phyloP scores from a whole-genome alignment of 2,113 vertebrate species.

The Eptesicus fuscus region DNA sequence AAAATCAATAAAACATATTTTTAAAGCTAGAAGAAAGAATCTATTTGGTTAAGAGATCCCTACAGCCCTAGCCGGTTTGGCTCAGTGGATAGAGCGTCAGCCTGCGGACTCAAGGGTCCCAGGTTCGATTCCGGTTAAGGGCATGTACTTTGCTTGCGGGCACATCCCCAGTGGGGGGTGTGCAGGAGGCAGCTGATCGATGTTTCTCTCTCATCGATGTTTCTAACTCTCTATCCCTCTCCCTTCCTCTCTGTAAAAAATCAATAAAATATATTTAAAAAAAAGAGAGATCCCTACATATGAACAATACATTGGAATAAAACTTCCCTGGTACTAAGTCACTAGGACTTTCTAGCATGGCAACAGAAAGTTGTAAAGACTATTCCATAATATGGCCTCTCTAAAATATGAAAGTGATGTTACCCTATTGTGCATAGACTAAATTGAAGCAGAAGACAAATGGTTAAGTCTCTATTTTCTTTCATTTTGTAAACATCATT shows the following conservation, averaged over 20 bases:
- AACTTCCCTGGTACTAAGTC: background rate
- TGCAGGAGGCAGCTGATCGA: too few relatives aligned
- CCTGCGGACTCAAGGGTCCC: too few relatives aligned
- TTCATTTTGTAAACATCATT: background rate
- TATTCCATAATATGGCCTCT: background rate
- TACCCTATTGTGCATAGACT: background rate
- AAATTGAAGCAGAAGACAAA: background rate
- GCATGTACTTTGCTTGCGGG: too few relatives aligned
- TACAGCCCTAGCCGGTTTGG: too few relatives aligned
- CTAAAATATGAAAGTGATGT: background rate
- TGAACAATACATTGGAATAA: background rate
- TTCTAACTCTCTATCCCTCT: too few relatives aligned
- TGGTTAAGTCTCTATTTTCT: background rate
- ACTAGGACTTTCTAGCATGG: background rate
- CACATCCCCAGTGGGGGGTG: too few relatives aligned
- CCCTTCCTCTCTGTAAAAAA: too few relatives aligned
- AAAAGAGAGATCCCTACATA: background rate
- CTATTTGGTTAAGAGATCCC: background rate
- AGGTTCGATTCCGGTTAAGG: too few relatives aligned
- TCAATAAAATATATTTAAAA: too few relatives aligned
- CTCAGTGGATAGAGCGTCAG: too few relatives aligned
- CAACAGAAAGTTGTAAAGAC: conserved; percentile 22
- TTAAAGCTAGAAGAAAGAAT: background rate
- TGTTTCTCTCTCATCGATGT: too few relatives aligned
- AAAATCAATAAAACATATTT: background rate